phyloP scores from a whole-genome alignment of 1,140 invertebrate genomes.

The Drosophila sucinea region DNA sequence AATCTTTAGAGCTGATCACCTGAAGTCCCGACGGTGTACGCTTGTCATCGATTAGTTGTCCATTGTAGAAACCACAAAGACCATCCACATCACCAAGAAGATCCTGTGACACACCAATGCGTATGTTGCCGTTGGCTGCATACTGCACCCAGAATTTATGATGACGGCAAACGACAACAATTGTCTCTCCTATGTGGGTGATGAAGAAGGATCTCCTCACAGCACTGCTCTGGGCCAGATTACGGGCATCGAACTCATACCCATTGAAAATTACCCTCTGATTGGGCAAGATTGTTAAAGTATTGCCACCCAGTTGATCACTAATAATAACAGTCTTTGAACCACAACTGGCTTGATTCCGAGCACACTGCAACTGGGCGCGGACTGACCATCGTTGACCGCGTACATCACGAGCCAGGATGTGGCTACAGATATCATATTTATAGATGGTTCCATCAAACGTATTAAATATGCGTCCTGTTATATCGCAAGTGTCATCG shows the following conservation, averaged over 20 bases:
- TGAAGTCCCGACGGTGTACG: conserved; percentile 87
- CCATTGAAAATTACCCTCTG: too few relatives aligned
- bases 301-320: too few relatives aligned
- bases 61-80: conserved; percentile 91
- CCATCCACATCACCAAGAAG: conserved; percentile 88
- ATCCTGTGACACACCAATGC: conserved; percentile 87
- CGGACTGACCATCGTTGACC: conserved; percentile 85
- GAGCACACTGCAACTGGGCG: conserved; percentile 84
- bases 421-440: conserved; percentile 91
- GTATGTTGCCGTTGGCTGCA: conserved; percentile 86
- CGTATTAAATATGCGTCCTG: conserved; percentile 89
- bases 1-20: conserved; percentile 87
- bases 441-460: conserved; percentile 91
- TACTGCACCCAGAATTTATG: too few relatives aligned
- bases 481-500: conserved; percentile 88
- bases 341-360: too few relatives aligned
- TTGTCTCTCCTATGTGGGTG: conserved; percentile 83
- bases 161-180: conserved; percentile 85
- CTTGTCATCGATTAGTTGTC: conserved; percentile 87
- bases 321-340: too few relatives aligned
- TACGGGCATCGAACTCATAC: too few relatives aligned
- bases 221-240: too few relatives aligned
- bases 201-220: background rate
- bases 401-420: conserved; percentile 88
- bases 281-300: too few relatives aligned